Percentiles rank a stretch among this genome's conserved stretches.
Conservation (phyloP, 2,888 invertebrate genomes). For the Caradrina clavipalpis region DNA sequence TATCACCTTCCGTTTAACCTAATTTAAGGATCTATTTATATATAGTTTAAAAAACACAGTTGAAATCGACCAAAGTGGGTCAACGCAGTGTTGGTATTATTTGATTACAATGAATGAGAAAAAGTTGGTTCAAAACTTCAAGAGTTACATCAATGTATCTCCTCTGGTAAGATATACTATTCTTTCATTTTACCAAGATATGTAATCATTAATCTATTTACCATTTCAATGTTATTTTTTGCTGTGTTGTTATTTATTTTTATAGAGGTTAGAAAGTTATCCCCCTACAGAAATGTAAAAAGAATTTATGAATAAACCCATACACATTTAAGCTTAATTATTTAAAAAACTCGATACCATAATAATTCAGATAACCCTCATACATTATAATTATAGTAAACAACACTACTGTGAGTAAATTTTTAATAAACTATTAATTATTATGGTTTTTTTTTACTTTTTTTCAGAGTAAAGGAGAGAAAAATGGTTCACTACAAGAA, state of each 20-base stretch:
- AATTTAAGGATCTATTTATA: constrained; percentile 63
- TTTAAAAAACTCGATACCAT: background rate
- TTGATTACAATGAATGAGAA: constrained; percentile 89
- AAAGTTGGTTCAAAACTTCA: constrained; percentile 90
- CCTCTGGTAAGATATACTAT: constrained; percentile 75
- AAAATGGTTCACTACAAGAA: constrained; percentile 88
- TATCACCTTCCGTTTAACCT: constrained; percentile 67
- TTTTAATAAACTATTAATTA: constrained; percentile 2
- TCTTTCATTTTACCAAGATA: background rate
- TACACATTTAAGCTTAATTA: background rate
- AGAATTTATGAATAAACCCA: background rate
- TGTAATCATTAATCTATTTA: background rate
- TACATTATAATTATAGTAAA: too few species aligned
- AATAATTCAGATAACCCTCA: constrained; percentile 5
- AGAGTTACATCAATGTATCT: constrained; percentile 89
- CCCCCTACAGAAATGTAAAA: background rate
- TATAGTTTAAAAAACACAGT: constrained; percentile 60
- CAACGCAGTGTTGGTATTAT: constrained; percentile 75
- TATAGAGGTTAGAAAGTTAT: constrained; percentile 53
- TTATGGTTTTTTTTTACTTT: constrained; percentile 21
- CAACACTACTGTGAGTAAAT: constrained; percentile 3
- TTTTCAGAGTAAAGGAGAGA: constrained; percentile 88
- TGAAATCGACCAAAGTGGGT: constrained; percentile 78
- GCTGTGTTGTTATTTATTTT: constrained; percentile 47
- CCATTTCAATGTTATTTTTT: background rate